Evolutionary conservation across 2,113 vertebrate genomes (phyloP), one percentile per base, ranked within the genome.

Genomic region (Micronycteris hirsuta): DNA sequence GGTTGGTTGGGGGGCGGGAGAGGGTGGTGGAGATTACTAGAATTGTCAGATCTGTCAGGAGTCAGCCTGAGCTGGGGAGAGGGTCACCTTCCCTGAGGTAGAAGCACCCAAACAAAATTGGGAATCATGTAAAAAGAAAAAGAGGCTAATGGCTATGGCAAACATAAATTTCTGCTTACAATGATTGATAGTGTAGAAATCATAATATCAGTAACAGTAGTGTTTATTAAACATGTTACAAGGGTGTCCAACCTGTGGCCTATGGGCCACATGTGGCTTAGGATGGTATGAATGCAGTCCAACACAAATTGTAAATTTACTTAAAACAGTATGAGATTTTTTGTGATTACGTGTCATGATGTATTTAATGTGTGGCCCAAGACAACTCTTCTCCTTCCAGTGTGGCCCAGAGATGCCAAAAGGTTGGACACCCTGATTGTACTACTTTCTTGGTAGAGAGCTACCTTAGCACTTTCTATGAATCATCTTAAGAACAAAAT

Each of bases 1-100:
- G 12, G 4, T 0, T 4, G 1, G 0, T 14, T 71, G 9, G 80
- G 24, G 24, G 58, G 3, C 9, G 22, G 22, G 24, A 3, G 7
- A 22, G 56, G 58, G 58, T 1, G 11, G 58, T 26, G 26, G 24
- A 61, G 19, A 80, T 84, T 67, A 61, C 15, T 61, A 61, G 38
- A 89, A 43, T 36, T 45, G 47, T 68, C 65, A 11, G 13, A 65
- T 86, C 82, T 87, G 7, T 87, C 43, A 73, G n/a, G 28, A 90
- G 38, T 38, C 38, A 93, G 36, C n/a, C 47, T 91, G 63, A 95
- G 56, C 24, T 93, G 6, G 20, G 31, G 43, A 68, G 38, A 85
- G 17, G 6, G 31, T n/a, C 49, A 56, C 20, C 15, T 11, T 90
- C 31, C 43, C 41, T 96, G 45, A 86, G 58, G 9, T 54, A 80